phyloP scores from a whole-genome alignment of 2,113 vertebrate species.

The Cathartes aura region DNA sequence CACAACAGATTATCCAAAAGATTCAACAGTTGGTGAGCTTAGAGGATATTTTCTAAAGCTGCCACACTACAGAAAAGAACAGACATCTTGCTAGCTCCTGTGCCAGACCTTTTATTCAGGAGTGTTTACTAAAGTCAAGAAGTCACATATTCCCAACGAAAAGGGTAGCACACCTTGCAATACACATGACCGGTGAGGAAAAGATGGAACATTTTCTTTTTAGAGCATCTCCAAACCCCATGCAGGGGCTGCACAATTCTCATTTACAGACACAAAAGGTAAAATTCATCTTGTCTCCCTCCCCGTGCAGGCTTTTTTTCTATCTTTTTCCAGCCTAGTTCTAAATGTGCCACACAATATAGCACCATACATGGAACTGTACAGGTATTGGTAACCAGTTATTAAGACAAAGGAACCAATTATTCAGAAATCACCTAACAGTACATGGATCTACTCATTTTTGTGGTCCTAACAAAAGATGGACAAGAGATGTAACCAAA shows the following conservation, averaged over 20 bases:
- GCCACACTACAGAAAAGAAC: constrained; percentile 28
- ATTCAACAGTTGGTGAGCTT: background rate
- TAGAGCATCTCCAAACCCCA: background rate
- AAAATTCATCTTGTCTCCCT: background rate
- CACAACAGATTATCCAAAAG: background rate
- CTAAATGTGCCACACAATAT: background rate
- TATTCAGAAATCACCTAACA: background rate
- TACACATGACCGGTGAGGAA: background rate
- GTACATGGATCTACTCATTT: background rate
- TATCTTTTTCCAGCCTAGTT: background rate
- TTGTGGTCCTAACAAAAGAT: background rate
- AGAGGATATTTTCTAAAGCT: background rate
- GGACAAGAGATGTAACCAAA: background rate
- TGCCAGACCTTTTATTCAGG: background rate
- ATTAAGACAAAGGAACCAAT: background rate
- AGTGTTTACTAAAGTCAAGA: background rate
- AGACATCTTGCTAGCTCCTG: constrained; percentile 22
- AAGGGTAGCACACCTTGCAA: background rate
- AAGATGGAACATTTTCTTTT: constrained; percentile 1
- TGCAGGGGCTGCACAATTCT: background rate
- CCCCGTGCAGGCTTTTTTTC: background rate
- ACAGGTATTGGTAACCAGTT: background rate
- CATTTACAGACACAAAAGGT: background rate
- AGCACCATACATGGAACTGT: background rate
- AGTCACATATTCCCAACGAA: background rate